Percentiles rank a stretch among this genome's conserved stretches.
Evolutionary conservation across 2,888 invertebrate species (phyloP).

Genomic region (Drepana falcataria): DNA sequence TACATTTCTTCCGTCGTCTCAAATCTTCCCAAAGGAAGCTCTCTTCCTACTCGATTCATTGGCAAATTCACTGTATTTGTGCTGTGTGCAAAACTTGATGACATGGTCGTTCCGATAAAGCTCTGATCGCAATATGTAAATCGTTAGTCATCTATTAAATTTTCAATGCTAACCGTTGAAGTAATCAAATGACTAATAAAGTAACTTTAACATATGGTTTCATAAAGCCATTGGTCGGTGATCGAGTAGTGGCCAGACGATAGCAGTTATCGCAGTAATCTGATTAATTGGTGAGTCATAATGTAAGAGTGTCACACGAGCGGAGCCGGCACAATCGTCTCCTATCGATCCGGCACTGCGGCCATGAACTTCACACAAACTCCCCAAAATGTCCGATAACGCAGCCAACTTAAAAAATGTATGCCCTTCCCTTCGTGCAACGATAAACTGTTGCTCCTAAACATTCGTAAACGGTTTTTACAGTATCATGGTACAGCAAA

Average conservation of each 20-base stretch:
- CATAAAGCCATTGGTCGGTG: slow-evolving; percentile 27
- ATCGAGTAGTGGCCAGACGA: slow-evolving; percentile 37
- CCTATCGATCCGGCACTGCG: slow-evolving; percentile 34
- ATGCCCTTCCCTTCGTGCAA: too few relatives aligned
- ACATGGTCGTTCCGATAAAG: too few relatives aligned
- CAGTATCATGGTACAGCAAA: neutral
- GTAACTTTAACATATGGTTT: slow-evolving; percentile 6
- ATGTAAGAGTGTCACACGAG: slow-evolving; percentile 31
- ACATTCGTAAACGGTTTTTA: neutral
- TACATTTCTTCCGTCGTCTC: too few relatives aligned
- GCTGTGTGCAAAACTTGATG: too few relatives aligned
- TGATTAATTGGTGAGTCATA: slow-evolving; percentile 64
- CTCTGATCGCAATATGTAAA: too few relatives aligned
- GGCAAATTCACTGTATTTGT: too few relatives aligned
- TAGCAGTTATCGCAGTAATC: slow-evolving; percentile 61
- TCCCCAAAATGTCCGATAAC: slow-evolving; percentile 24
- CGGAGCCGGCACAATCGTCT: slow-evolving; percentile 22
- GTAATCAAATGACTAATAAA: too few relatives aligned
- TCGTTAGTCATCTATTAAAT: too few relatives aligned
- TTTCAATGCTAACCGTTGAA: too few relatives aligned
- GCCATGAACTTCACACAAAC: slow-evolving; percentile 39
- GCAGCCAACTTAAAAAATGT: slow-evolving; percentile 7
- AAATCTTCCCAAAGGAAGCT: too few relatives aligned
- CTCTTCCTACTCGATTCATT: too few relatives aligned
- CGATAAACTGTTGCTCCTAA: neutral